Evolutionary conservation across 2,797 vertebrate genomes (phyloP).

Genomic region (Peromyscus melanophrys): DNA sequence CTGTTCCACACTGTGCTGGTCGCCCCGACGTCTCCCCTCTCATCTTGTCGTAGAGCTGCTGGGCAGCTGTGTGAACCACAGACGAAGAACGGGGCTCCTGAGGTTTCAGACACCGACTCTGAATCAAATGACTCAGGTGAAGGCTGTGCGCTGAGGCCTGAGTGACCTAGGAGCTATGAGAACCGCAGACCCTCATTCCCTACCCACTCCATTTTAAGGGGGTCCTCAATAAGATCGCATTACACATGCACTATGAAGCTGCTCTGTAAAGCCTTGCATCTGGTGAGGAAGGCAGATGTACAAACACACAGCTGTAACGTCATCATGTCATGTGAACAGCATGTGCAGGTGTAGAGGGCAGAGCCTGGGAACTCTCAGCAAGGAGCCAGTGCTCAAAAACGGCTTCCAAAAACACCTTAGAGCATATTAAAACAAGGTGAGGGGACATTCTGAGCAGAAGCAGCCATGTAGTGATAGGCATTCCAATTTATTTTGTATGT

Average conservation of each 20-base stretch:
- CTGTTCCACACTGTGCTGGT: rapidly evolving
- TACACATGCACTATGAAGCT: neutral
- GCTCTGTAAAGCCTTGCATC: neutral
- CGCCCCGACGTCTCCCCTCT: neutral
- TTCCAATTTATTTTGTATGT: neutral
- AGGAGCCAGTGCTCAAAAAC: neutral
- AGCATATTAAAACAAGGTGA: neutral
- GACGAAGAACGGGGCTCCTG: neutral
- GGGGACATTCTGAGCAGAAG: neutral
- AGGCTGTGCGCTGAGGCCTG: neutral
- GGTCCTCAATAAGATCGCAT: too few relatives aligned
- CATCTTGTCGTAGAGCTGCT: neutral
- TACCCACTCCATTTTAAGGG: neutral
- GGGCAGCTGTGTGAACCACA: neutral
- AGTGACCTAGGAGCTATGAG: neutral
- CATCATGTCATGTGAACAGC: rapidly evolving
- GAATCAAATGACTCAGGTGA: neutral
- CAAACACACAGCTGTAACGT: neutral
- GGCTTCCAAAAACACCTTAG: neutral
- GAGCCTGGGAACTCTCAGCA: neutral
- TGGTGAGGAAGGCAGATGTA: neutral
- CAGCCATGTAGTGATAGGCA: neutral
- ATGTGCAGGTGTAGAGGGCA: neutral
- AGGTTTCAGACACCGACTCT: neutral
- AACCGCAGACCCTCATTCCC: neutral